Evolutionary conservation across 2,797 vertebrate species (phyloP), one percentile per base, ranked within the genome.

Genomic region (Lutjanus argentimaculatus): DNA sequence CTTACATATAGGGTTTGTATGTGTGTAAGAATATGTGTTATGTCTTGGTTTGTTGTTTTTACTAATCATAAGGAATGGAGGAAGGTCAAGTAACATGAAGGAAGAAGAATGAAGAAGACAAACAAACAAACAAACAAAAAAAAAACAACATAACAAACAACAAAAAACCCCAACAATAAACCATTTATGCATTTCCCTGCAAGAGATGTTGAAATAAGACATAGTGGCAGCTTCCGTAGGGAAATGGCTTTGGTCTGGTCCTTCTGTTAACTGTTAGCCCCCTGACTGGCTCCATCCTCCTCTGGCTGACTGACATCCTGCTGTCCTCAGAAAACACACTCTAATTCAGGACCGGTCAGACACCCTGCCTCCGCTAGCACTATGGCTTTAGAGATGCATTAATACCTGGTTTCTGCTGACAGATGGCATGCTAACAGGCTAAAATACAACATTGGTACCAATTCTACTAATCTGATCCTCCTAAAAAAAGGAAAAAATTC

Each of bases 291-390:
- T 72, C 58, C 42, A 15, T 59, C 49, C 36, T 22, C 22, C 8
- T 42, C 40, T 61, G 58, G n/a, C 58, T 64, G 53, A 58, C 51
- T 74, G 77, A 75, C 52, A 40, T 67, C 66, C 63, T 58, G 75
- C 76, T 80, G 68, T 70, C 59, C 42, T 59, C 59, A 73, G 36
- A 57, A 67, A 64, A 59, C 21, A 45, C 10, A 53, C 56, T 43
- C 46, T 61, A 25, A 68, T 36, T 68, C 66, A 68, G 16, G 19
- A 30, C 56, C 12, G 52, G 40, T 16, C 36, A 74, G 30, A 48
- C 15, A 40, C 67, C 25, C 22, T 57, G 65, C 30, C 53, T 64
- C 45, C 6, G 6, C n/a, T 16, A 4, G 43, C 36, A 43, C n/a
- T 53, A 8, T 67, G 40, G 36, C 53, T 72, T 45, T 48, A 45